These are phyloP conservation scores for Halcyon chelicuti DNA, from an alignment of 2,797 vertebrate species.

Conservation along the genomic window DNA sequence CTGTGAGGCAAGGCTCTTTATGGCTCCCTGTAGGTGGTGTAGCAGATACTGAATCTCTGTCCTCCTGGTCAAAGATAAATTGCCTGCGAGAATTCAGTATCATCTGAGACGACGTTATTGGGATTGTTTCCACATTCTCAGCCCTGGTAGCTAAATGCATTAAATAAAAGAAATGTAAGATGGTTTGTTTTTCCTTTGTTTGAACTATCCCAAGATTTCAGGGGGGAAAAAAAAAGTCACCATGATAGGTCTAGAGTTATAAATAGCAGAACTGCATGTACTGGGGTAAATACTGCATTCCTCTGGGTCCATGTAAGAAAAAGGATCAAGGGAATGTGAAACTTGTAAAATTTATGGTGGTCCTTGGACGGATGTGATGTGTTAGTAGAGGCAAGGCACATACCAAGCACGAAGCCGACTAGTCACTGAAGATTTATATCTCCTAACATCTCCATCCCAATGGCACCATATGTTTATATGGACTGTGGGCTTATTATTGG, in stretches of 20 bases:
- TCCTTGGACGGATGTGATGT: background rate
- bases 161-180: slow-evolving; percentile 30
- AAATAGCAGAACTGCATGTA: background rate
- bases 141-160: background rate
- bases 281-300: background rate
- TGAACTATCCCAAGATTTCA: slow-evolving; percentile 27
- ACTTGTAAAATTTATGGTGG: background rate
- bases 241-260: background rate
- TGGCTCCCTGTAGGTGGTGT: background rate
- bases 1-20: background rate
- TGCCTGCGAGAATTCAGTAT: background rate
- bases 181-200: background rate
- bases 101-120: background rate
- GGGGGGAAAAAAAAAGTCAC: background rate
- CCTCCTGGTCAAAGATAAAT: background rate
- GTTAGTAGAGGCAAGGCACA: slow-evolving; percentile 18
- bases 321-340: slow-evolving; percentile 44
- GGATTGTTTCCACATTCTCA: slow-evolving; percentile 20
- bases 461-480: slow-evolving; percentile 1
- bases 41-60: background rate
- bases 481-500: slow-evolving; percentile 20
- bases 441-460: background rate
- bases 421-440: slow-evolving; percentile 23
- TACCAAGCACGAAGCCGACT: background rate
- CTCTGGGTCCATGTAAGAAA: background rate